phyloP scores from a whole-genome alignment of 2,888 invertebrate species.

The Melanostoma scalare region DNA sequence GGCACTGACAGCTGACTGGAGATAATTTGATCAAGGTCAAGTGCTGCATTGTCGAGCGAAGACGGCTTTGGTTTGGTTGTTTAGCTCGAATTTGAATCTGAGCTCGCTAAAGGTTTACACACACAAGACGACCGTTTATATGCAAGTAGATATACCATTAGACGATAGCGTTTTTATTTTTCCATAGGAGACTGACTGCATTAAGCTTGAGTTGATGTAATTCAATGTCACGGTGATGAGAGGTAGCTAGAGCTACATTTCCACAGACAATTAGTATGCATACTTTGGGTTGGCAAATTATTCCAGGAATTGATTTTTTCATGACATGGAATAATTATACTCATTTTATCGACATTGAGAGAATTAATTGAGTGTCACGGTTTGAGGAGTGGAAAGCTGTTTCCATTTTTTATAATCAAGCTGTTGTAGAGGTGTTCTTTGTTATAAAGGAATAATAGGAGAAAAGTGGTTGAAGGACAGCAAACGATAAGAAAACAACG shows the following conservation, averaged over 20 bases:
- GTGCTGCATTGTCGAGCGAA: slow-evolving; percentile 48
- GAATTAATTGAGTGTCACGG: slow-evolving; percentile 29
- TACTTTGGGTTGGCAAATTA: slow-evolving; percentile 39
- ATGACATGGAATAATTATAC: slow-evolving; percentile 42
- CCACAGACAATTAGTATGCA: slow-evolving; percentile 43
- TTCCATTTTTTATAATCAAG: background rate
- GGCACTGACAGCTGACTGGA: slow-evolving; percentile 31
- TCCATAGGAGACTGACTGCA: slow-evolving; percentile 14
- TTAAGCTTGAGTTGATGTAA: slow-evolving; percentile 44
- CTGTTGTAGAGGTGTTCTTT: too few species aligned
- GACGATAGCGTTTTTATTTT: background rate
- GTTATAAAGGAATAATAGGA: too few species aligned
- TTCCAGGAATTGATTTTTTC: slow-evolving; percentile 48
- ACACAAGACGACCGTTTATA: background rate
- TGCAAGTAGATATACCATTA: background rate
- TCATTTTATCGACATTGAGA: slow-evolving; percentile 34
- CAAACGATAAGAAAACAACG: too few species aligned
- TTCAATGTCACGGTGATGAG: slow-evolving; percentile 51
- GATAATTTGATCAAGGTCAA: slow-evolving; percentile 68
- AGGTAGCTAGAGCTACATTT: slow-evolving; percentile 42
- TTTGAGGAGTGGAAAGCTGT: slow-evolving; percentile 28
- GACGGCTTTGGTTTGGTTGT: slow-evolving; percentile 29
- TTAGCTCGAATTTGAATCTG: slow-evolving; percentile 49
- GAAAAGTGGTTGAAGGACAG: too few species aligned
- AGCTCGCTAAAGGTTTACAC: slow-evolving; percentile 44